Evolutionary conservation across 1,140 invertebrate genomes (phyloP).

Genomic region (Euschistus heros): DNA sequence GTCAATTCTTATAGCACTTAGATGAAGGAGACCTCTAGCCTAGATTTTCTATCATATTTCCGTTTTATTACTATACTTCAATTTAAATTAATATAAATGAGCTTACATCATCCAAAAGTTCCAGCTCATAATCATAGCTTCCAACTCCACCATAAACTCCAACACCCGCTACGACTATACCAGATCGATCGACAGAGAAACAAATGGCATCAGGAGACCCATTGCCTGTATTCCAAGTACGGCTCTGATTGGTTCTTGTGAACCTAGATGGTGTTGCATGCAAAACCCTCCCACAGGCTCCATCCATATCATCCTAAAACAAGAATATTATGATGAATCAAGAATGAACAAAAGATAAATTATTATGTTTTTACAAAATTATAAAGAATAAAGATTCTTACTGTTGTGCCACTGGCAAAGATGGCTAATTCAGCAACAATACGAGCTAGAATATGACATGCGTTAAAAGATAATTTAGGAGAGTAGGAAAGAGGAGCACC

Average conservation of each 20-base stretch:
- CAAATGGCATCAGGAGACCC: constrained; percentile 94
- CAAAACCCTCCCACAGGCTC: constrained; percentile 53
- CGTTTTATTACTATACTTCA: too few species aligned
- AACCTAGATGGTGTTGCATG: constrained; percentile 83
- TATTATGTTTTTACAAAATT: too few species aligned
- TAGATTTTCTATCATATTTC: too few species aligned
- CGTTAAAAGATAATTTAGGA: constrained; percentile 60
- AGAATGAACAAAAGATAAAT: constrained; percentile 22
- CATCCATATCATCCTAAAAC: constrained; percentile 49
- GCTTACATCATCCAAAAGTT: constrained; percentile 73
- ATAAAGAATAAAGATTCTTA: constrained; percentile 30
- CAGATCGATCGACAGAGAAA: constrained; percentile 82
- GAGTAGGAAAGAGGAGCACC: constrained; percentile 46
- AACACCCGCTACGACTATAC: constrained; percentile 79
- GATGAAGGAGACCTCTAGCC: too few species aligned
- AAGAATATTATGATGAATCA: not conserved
- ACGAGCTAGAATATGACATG: constrained; percentile 73
- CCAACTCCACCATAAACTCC: constrained; percentile 81
- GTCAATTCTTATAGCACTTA: too few species aligned
- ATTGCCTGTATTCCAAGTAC: constrained; percentile 94
- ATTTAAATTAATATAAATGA: too few species aligned
- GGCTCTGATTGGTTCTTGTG: constrained; percentile 71
- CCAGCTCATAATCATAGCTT: constrained; percentile 81
- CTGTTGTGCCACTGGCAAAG: constrained; percentile 55
- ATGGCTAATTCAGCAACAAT: constrained; percentile 81